phyloP scores from a whole-genome alignment of 2,888 invertebrate genomes.

The Sphecodes monilicornis region DNA sequence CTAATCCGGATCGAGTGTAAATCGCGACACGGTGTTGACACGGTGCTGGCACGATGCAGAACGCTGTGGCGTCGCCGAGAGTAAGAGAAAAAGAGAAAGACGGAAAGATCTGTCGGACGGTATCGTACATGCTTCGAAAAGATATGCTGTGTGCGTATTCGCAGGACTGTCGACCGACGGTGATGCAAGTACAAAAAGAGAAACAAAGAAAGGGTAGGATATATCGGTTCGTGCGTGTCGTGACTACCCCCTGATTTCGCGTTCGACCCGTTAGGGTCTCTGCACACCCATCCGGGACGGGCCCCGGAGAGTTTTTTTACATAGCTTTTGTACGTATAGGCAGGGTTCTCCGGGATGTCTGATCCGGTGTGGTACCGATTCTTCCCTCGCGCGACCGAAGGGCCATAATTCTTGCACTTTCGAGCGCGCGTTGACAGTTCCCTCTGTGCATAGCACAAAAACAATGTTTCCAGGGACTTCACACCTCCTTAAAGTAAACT shows the following conservation, averaged over 20 bases:
- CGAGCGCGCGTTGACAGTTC: no score
- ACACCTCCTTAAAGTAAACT: no score
- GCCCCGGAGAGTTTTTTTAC: no score
- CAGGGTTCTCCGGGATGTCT: no score
- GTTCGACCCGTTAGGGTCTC: not conserved
- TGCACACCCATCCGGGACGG: no score
- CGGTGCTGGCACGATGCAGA: not conserved
- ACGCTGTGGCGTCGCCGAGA: not conserved
- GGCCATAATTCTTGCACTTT: no score
- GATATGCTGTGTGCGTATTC: slow-evolving; percentile 40
- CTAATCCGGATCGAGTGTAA: slow-evolving; percentile 1
- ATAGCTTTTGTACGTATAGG: no score
- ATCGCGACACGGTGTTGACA: not conserved
- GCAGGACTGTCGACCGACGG: slow-evolving; percentile 38
- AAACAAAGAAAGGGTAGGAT: not conserved
- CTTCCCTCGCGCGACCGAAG: no score
- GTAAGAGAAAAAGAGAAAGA: no score
- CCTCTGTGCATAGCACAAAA: no score
- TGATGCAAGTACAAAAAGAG: slow-evolving; percentile 35
- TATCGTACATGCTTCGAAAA: slow-evolving; percentile 50
- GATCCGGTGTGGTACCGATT: no score
- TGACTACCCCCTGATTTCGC: slow-evolving; percentile 17
- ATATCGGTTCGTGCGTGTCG: slow-evolving; percentile 36
- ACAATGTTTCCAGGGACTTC: no score
- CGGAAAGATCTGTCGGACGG: not conserved